Evolutionary conservation across 2,113 vertebrate genomes (phyloP).

Genomic region (Apteryx owenii): DNA sequence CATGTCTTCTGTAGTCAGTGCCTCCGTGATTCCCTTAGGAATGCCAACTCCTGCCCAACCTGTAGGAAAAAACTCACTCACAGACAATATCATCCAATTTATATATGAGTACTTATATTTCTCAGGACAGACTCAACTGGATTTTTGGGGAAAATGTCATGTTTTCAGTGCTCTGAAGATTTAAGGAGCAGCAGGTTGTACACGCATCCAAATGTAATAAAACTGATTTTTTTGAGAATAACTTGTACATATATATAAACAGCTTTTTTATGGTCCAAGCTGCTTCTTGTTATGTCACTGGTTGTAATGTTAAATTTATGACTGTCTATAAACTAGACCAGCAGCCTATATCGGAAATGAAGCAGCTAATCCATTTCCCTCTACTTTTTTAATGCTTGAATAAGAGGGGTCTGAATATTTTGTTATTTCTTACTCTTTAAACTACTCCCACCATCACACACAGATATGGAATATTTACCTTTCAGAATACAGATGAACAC

Average conservation of each 20-base stretch:
- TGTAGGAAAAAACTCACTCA: constrained; percentile 93
- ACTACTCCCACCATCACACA: not conserved
- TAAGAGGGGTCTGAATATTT: not conserved
- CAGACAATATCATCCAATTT: constrained; percentile 95
- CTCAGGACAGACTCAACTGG: constrained; percentile 56
- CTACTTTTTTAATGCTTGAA: constrained; percentile 21
- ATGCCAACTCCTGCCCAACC: constrained; percentile 89
- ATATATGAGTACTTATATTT: constrained; percentile 82
- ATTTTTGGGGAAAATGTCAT: constrained; percentile 29
- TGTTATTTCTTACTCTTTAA: not conserved
- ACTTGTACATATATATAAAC: constrained; percentile 4
- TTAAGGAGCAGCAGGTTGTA: constrained; percentile 54
- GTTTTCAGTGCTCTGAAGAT: constrained; percentile 32
- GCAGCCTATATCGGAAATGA: not conserved
- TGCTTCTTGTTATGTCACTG: constrained; percentile 21
- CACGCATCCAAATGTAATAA: constrained; percentile 15
- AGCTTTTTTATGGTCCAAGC: constrained; percentile 48
- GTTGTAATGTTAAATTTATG: not conserved
- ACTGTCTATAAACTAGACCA: constrained; percentile 11
- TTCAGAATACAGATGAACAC: not conserved
- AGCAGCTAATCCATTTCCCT: constrained; percentile 29
- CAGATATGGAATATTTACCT: not conserved
- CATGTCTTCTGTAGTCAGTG: constrained; percentile 98
- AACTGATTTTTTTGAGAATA: not conserved
- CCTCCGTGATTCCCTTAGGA: constrained; percentile 88